These are phyloP conservation scores for Chamaetylas fuelleborni DNA, from an alignment of 2,113 vertebrate species.

Conservation along the genomic window DNA sequence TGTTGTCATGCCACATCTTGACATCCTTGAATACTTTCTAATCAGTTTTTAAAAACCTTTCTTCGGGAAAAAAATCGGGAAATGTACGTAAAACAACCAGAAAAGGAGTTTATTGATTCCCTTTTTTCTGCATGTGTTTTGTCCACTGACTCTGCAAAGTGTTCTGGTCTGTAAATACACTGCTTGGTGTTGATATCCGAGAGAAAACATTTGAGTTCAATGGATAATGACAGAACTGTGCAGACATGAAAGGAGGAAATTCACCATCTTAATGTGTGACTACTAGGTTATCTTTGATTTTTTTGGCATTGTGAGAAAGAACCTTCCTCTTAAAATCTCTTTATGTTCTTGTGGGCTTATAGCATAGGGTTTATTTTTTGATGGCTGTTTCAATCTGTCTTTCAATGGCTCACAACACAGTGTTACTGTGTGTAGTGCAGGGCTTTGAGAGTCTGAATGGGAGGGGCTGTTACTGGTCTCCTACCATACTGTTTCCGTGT, in stretches of 20 bases:
- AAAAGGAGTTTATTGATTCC: background rate
- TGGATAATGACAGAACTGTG: background rate
- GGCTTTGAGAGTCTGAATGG: background rate
- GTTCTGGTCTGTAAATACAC: background rate
- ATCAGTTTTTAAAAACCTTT: background rate
- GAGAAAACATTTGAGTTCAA: background rate
- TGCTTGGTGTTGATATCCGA: background rate
- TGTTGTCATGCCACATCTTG: background rate
- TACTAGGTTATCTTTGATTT: background rate
- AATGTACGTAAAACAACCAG: background rate
- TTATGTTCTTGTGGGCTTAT: background rate
- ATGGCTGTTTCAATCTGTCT: background rate
- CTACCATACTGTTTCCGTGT: fast-evolving
- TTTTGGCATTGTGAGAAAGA: background rate
- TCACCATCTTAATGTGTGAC: background rate
- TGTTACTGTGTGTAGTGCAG: background rate
- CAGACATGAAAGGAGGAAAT: background rate
- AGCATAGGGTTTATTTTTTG: background rate
- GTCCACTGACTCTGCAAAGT: background rate
- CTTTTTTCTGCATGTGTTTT: background rate
- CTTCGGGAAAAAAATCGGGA: background rate
- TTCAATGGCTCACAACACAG: background rate
- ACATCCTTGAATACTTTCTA: background rate
- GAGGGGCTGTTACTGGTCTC: background rate
- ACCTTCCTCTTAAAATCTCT: background rate